Conservation (phyloP, 2,113 vertebrate genomes). For the Etheostoma cragini region DNA sequence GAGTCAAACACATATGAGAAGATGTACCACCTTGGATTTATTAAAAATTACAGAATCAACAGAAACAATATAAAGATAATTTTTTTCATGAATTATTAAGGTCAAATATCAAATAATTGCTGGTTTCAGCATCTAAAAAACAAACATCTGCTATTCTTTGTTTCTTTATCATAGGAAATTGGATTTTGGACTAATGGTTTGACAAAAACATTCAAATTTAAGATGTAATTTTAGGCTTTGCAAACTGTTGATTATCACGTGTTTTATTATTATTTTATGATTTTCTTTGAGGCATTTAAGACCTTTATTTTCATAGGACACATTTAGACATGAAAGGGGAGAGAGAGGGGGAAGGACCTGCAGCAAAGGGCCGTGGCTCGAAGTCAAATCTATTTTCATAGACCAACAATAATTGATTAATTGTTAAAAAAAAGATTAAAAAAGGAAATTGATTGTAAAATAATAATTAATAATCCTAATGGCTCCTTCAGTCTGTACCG, state of each 20-base stretch:
- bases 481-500: constrained; percentile 18
- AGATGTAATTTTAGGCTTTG: not conserved
- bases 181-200: not conserved
- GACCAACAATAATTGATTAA: not conserved
- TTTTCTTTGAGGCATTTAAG: no score
- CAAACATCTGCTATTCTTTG: not conserved
- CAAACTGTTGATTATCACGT: not conserved
- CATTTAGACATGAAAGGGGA: no score
- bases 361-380: no score
- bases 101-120: not conserved
- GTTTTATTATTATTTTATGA: not conserved
- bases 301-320: no score
- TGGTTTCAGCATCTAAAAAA: not conserved
- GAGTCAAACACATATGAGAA: constrained; percentile 2
- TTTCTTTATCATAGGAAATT: not conserved
- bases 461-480: constrained; percentile 14
- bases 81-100: no score
- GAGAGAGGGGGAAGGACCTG: no score
- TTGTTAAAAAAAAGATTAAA: not conserved
- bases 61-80: no score
- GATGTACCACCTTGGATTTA: not conserved
- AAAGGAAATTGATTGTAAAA: not conserved
- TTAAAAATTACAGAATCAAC: not conserved
- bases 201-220: not conserved
- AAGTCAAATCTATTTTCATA: no score